Percentiles rank a stretch among this genome's conserved stretches.
Evolutionary conservation across 2,797 vertebrate species (phyloP).

Genomic region (Syngnathus acus): DNA sequence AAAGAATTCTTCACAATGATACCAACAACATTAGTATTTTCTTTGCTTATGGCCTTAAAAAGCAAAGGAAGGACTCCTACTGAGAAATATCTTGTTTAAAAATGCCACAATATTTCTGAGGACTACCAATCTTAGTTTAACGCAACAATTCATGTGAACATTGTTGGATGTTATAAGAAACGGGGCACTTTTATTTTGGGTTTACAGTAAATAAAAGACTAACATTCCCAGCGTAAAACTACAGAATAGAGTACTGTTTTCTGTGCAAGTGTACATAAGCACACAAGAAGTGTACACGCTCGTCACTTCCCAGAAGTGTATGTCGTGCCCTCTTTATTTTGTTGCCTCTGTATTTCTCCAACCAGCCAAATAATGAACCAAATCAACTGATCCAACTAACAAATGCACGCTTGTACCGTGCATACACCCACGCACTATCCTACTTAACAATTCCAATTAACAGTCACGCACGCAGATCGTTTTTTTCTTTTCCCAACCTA

Average conservation of each 20-base stretch:
- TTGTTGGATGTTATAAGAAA: background rate
- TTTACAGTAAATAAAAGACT: background rate
- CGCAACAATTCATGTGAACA: background rate
- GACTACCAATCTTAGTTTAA: conserved; percentile 9
- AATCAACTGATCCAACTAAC: conserved; percentile 20
- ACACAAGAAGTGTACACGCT: conserved; percentile 21
- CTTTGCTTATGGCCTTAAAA: conserved; percentile 33
- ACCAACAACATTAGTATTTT: conserved; percentile 33
- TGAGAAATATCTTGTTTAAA: conserved; percentile 30
- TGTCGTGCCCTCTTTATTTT: conserved; percentile 15
- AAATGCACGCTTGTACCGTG: conserved; percentile 19
- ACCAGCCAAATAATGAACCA: conserved; percentile 37
- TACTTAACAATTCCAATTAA: background rate
- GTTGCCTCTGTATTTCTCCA: conserved; percentile 33
- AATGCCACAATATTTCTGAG: conserved; percentile 46
- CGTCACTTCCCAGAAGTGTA: conserved; percentile 19
- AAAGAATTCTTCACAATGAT: conserved; percentile 40
- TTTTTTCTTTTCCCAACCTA: conserved; percentile 5
- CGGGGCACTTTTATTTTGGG: background rate
- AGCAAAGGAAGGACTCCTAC: conserved; percentile 42
- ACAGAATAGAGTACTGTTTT: background rate
- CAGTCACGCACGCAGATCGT: conserved; percentile 13
- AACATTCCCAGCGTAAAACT: background rate
- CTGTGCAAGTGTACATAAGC: conserved; percentile 24
- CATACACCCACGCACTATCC: conserved; percentile 18